These are phyloP conservation scores for Macrosteles quadrilineatus DNA, from an alignment of 1,140 invertebrate genomes.

Conservation along the genomic window DNA sequence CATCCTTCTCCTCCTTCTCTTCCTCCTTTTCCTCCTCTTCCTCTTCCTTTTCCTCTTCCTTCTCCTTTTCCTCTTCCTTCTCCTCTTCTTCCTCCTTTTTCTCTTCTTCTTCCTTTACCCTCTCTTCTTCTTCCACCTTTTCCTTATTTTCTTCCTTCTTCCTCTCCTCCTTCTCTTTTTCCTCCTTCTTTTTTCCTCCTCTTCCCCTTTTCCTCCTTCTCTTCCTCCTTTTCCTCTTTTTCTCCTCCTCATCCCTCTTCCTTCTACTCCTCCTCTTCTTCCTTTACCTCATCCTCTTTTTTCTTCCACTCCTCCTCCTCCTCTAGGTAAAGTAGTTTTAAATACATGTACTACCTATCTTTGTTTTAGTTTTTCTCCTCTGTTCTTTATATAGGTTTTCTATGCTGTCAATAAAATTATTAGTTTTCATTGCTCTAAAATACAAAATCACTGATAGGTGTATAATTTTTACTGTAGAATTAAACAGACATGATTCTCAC, in stretches of 20 bases:
- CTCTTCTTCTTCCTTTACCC: neutral
- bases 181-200: neutral
- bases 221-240: neutral
- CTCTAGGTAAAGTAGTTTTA: too few species aligned
- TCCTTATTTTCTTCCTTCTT: neutral
- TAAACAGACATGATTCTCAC: too few species aligned
- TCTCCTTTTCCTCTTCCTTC: neutral
- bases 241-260: too few species aligned
- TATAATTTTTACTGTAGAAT: too few species aligned
- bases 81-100: neutral
- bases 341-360: too few species aligned
- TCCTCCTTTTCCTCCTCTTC: neutral
- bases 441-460: too few species aligned
- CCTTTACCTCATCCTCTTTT: too few species aligned
- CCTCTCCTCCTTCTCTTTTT: neutral
- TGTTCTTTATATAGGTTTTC: too few species aligned
- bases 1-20: neutral
- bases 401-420: too few species aligned
- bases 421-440: too few species aligned
- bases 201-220: neutral
- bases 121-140: neutral
- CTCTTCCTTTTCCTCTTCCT: neutral
- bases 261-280: too few species aligned
- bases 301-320: neutral
- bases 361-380: too few species aligned